A percentile compares a stretch with the other conserved stretches of the same genome.
These are phyloP conservation scores for Sarcophaga caerulescens DNA, from an alignment of 2,888 invertebrate species.

Conservation along the genomic window DNA sequence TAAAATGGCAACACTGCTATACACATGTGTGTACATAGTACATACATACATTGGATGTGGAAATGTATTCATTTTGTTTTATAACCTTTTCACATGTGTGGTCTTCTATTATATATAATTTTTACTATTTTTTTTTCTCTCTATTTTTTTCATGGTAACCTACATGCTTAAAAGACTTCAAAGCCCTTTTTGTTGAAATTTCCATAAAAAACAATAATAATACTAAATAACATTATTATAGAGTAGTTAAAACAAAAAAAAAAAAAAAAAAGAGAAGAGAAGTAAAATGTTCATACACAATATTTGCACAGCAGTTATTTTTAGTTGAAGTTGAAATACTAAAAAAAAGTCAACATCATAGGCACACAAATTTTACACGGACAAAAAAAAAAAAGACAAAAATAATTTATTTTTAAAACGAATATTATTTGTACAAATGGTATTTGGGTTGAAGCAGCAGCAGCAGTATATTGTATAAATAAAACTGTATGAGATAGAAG, in stretches of 20 bases:
- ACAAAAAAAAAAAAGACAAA: neutral
- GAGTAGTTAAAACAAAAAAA: neutral
- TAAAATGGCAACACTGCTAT: too few relatives aligned
- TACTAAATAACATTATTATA: constrained; percentile 1
- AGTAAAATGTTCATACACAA: neutral
- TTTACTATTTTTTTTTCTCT: neutral
- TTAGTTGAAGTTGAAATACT: neutral
- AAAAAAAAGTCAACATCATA: constrained; percentile 8
- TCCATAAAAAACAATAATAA: neutral
- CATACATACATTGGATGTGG: neutral
- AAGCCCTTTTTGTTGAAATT: constrained; percentile 14
- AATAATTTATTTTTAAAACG: neutral
- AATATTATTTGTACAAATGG: neutral
- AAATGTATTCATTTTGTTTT: constrained; percentile 1
- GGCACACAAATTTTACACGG: neutral
- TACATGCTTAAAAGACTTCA: constrained; percentile 16
- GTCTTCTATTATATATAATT: neutral
- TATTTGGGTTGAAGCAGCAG: too few relatives aligned
- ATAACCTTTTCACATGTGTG: too few relatives aligned
- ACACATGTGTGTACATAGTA: too few relatives aligned
- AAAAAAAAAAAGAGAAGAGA: too few relatives aligned
- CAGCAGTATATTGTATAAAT: too few relatives aligned
- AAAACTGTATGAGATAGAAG: too few relatives aligned
- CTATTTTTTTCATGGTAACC: neutral
- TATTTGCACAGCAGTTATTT: constrained; percentile 20